phyloP scores from a whole-genome alignment of 2,113 vertebrate genomes.

The Nerophis ophidion region DNA sequence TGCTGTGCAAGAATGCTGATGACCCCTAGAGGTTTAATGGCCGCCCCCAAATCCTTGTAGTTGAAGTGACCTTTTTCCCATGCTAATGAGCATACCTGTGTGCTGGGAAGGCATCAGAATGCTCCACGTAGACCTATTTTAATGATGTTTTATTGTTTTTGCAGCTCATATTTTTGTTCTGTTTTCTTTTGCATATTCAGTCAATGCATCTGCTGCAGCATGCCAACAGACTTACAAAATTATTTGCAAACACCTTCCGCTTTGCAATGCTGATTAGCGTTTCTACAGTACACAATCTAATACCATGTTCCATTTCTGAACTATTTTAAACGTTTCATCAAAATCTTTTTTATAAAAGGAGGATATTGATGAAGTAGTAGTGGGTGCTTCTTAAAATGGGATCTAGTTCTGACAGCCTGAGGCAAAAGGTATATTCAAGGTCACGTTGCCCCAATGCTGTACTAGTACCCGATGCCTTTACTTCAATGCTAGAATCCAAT shows the following conservation, averaged over 20 bases:
- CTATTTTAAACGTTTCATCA: too few species aligned
- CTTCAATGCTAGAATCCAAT: too few species aligned
- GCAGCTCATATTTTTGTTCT: slow-evolving; percentile 30
- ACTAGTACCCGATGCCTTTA: too few species aligned
- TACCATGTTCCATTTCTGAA: too few species aligned
- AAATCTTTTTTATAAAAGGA: too few species aligned
- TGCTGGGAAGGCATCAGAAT: slow-evolving; percentile 35
- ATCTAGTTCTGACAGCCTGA: too few species aligned
- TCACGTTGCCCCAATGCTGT: too few species aligned
- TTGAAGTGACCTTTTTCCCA: slow-evolving; percentile 73
- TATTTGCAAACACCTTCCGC: slow-evolving; percentile 16
- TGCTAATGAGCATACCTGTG: slow-evolving; percentile 69
- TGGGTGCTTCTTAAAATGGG: too few species aligned
- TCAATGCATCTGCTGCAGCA: slow-evolving; percentile 53
- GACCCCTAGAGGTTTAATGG: slow-evolving; percentile 62
- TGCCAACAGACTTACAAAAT: slow-evolving; percentile 55
- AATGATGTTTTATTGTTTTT: slow-evolving; percentile 46
- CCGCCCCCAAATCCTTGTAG: slow-evolving; percentile 67
- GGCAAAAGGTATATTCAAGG: too few species aligned
- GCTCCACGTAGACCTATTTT: slow-evolving; percentile 32
- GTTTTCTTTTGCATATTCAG: slow-evolving; percentile 60
- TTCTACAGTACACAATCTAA: too few species aligned
- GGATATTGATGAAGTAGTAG: too few species aligned
- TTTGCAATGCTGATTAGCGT: slow-evolving; percentile 51
- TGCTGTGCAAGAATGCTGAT: slow-evolving; percentile 74